Percentiles rank a stretch among this genome's conserved stretches.
These are phyloP conservation scores for Philhelius pedissequus DNA, from an alignment of 2,888 invertebrate species.

Conservation along the genomic window DNA sequence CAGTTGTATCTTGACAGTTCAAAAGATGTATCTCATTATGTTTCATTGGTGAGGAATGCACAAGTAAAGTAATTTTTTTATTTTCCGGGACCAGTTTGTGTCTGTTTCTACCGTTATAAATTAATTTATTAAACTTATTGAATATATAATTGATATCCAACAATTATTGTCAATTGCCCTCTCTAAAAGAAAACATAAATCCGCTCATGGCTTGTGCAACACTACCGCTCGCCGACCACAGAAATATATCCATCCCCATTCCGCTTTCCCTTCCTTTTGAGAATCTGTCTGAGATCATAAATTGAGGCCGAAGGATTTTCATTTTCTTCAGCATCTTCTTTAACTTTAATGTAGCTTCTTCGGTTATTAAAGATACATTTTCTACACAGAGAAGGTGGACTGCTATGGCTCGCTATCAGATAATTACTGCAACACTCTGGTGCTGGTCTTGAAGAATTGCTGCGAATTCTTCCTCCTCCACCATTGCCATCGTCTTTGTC, in stretches of 20 bases:
- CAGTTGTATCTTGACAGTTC: too few relatives aligned
- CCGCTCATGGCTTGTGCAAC: background rate
- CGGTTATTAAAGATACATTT: slow-evolving; percentile 36
- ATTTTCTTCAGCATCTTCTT: slow-evolving; percentile 40
- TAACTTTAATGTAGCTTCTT: background rate
- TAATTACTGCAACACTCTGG: slow-evolving; percentile 57
- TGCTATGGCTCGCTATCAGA: slow-evolving; percentile 54
- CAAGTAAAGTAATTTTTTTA: too few relatives aligned
- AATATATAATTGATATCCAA: too few relatives aligned
- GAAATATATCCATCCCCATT: background rate
- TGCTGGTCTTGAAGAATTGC: too few relatives aligned
- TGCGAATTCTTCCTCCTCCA: slow-evolving; percentile 14
- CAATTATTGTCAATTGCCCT: background rate
- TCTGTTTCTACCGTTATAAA: too few relatives aligned
- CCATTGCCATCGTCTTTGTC: background rate
- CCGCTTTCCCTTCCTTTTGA: background rate
- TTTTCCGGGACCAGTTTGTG: too few relatives aligned
- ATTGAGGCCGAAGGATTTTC: slow-evolving; percentile 64
- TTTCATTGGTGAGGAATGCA: too few relatives aligned
- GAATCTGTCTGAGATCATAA: slow-evolving; percentile 59
- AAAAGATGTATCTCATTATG: too few relatives aligned
- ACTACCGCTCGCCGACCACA: background rate
- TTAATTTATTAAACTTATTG: too few relatives aligned
- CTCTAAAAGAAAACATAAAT: background rate
- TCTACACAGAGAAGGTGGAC: slow-evolving; percentile 26